phyloP scores from a whole-genome alignment of 2,888 invertebrate species.

The Spicauda simplicius region DNA sequence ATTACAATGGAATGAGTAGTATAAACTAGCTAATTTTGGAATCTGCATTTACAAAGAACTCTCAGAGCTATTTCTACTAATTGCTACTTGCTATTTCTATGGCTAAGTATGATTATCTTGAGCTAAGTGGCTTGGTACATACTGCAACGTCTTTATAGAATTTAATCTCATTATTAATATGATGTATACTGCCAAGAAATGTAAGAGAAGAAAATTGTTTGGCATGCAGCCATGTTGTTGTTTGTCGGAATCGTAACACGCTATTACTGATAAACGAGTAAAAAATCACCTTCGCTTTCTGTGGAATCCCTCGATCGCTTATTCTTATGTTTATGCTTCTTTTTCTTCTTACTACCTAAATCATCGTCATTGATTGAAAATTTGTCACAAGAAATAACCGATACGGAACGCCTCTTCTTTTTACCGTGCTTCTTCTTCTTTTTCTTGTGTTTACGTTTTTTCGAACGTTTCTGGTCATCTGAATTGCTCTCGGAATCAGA shows the following conservation, averaged over 20 bases:
- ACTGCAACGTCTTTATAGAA: too few species aligned
- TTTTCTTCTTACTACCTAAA: slow-evolving; percentile 71
- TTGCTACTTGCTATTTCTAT: too few species aligned
- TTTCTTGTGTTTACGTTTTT: slow-evolving; percentile 81
- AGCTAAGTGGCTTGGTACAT: too few species aligned
- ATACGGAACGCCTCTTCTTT: slow-evolving; percentile 70
- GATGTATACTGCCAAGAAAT: too few species aligned
- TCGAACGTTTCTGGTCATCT: slow-evolving; percentile 69
- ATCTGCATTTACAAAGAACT: too few species aligned
- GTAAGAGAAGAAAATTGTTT: not conserved
- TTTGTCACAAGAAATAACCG: slow-evolving; percentile 61
- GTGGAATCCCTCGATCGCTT: slow-evolving; percentile 65
- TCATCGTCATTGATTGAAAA: slow-evolving; percentile 71
- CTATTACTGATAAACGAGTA: not conserved
- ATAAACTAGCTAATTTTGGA: too few species aligned
- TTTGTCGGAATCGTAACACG: slow-evolving; percentile 37
- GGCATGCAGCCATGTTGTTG: slow-evolving; percentile 42
- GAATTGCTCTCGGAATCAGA: slow-evolving; percentile 75
- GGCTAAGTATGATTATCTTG: too few species aligned
- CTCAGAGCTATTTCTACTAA: too few species aligned
- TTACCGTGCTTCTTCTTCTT: slow-evolving; percentile 81
- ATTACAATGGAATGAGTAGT: too few species aligned
- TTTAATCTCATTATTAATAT: too few species aligned
- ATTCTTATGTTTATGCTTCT: slow-evolving; percentile 74
- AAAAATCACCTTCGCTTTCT: slow-evolving; percentile 59